Evolutionary conservation across 2,797 vertebrate species (phyloP), one percentile per base, ranked within the genome.

Genomic region (Enteromius mattozi): DNA sequence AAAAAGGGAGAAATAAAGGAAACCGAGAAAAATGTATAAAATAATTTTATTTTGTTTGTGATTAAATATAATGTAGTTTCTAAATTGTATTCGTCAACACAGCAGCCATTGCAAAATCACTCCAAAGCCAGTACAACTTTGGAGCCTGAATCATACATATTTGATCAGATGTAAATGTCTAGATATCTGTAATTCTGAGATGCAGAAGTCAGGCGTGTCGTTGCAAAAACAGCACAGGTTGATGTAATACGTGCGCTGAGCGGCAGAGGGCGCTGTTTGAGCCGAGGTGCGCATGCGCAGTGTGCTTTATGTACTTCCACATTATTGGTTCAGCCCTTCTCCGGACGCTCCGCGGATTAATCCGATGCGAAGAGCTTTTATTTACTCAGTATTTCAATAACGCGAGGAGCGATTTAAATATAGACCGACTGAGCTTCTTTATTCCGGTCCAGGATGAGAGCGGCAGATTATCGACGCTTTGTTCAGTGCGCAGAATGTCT

Each of bases 251-350:
- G 49, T 1, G 10, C 19, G 19, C 13, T 2, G 8, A 13, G 56
- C 66, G 66, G 42, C 16, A 71, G 79, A 59, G 35, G 35, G 35
- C 79, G 79, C 51, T 71, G 79, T 45, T n/a, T 4, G 2, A 12
- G n/a, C 16, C 3, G 13, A 21, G 1, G 5, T 21, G 61, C 78
- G 61, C 59, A 35, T 66, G 78, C 78, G 61, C 61, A 3, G 3
- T 35, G 10, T 0, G 12, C 40, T 9, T 19, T n/a, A 2, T 17
- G 0, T 33, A 8, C 33, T 17, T 6, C n/a, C 24, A 24, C 30
- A 16, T 42, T 3, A 16, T 42, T 3, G 17, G n/a, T 35, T 47
- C 51, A 6, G 37, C 13, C 63, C 4, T 3, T 45, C 14, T 56
- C 33, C 9, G 56, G 16, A 16, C 37, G 10, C 0, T 33, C 65